Percentiles rank a stretch among this genome's conserved stretches.
Conservation (phyloP, 2,888 invertebrate genomes). For the Parthenolecanium corni region DNA sequence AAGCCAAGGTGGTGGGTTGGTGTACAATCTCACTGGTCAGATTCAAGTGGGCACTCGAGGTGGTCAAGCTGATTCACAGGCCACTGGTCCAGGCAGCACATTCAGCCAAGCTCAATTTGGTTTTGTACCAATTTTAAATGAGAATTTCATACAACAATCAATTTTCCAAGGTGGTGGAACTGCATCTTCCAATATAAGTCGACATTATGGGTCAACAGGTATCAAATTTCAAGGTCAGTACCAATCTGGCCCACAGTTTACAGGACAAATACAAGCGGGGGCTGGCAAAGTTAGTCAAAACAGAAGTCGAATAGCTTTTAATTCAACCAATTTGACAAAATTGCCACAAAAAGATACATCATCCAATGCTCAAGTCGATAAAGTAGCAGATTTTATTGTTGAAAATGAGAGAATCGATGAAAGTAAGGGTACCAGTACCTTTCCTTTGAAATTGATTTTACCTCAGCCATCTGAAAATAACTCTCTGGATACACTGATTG, state of each 20-base stretch:
- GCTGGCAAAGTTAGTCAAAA: conserved; percentile 44
- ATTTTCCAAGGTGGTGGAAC: conserved; percentile 63
- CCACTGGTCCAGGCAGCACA: conserved; percentile 69
- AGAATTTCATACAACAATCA: conserved; percentile 45
- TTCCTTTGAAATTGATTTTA: background rate
- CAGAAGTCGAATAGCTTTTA: conserved; percentile 31
- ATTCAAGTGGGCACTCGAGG: conserved; percentile 71
- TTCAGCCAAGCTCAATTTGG: conserved; percentile 83
- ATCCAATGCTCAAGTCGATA: conserved; percentile 36
- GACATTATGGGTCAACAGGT: conserved; percentile 64
- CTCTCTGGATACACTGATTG: background rate
- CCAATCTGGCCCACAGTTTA: conserved; percentile 62
- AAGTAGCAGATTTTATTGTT: background rate
- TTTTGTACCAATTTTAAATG: conserved; percentile 61
- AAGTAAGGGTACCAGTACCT: background rate
- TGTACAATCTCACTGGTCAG: conserved; percentile 66
- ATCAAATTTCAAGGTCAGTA: conserved; percentile 72
- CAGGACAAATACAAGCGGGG: conserved; percentile 70
- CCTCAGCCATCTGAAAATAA: background rate
- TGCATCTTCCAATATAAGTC: conserved; percentile 65
- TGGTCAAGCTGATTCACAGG: conserved; percentile 75
- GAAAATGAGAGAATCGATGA: background rate
- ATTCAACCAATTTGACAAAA: conserved; percentile 36
- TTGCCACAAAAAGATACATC: background rate
- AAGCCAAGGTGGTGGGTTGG: conserved; percentile 56